Base-by-base conservation (phyloP, 92 coral and sea anemone genomes). In the Phenganax stokvisi region DNA sequence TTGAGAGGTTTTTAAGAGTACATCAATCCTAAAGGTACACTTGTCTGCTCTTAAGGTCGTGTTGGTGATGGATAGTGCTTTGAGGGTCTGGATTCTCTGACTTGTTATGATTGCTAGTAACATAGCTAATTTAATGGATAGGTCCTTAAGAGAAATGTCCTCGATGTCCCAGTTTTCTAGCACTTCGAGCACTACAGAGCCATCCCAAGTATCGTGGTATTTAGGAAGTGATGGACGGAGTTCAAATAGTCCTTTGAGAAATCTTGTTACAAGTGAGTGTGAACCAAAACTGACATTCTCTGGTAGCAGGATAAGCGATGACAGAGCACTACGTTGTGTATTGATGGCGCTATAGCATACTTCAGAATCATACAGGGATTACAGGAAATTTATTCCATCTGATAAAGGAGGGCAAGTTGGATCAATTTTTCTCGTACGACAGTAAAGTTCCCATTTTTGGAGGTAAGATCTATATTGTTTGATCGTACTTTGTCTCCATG, bases 401-500 rank as follows among this genome's bases (percentile, higher is more conserved):
- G 83, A 71, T 68, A 85, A 51, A 85, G 87, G 53, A 1, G 84
- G 80, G 16, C 65, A 51, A 85, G 79, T 30, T 78, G 87, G 87
- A 86, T 86, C 51, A 83, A 83, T 83, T 78, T 83, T n/a, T 80
- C 81, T 71, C 72, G 52, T 69, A 72, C 57, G 28, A 79, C 87
- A 84, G 85, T 79, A 84, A 13, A 61, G 68, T 77, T 71, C 64
- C 86, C 86, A 83, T 64, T 76, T 83, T 11, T 77, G 12, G 60
- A 83, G 74, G 75, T 75, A 74, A 12, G 82, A 56, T 80, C 60
- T 57, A 15, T 80, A 80, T 67, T 80, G 76, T 29, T 80, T 77
- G 17, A 73, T 57, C 5, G 77, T 87, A 67, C 85, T 77, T 31
- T 81, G 58, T 25, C 87, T 66, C 87, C 87, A 87, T 30, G 90